Percentiles rank a stretch among this genome's conserved stretches.
Conservation (phyloP, 2,888 invertebrate genomes). For the Hedya salicella region DNA sequence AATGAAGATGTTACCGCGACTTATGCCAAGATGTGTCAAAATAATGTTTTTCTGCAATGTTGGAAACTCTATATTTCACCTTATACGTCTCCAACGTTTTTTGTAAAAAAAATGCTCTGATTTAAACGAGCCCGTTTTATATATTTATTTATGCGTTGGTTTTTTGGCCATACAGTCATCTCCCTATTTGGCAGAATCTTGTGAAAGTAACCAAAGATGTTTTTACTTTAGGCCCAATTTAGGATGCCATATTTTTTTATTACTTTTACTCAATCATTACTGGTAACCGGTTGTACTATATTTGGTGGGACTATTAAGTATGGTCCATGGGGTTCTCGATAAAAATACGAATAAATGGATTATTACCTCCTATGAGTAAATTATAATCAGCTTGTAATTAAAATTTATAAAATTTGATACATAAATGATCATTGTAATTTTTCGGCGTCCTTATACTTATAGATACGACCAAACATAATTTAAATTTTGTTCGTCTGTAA, state of each 20-base stretch:
- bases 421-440: no score
- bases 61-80: no score
- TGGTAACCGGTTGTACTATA: not conserved
- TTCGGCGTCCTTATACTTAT: no score
- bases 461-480: no score
- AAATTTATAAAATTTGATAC: no score
- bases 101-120: slow-evolving; percentile 19
- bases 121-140: slow-evolving; percentile 15
- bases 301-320: not conserved
- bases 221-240: slow-evolving; percentile 7
- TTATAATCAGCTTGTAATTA: no score
- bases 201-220: slow-evolving; percentile 28
- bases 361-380: no score
- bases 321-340: not conserved
- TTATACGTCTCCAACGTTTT: no score
- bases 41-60: no score
- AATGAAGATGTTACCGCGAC: no score
- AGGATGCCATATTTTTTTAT: slow-evolving; percentile 3
- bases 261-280: slow-evolving; percentile 11
- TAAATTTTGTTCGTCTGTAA: not conserved
- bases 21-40: no score
- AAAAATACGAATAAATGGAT: not conserved
- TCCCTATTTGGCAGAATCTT: slow-evolving; percentile 17
- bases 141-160: slow-evolving; percentile 16
- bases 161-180: slow-evolving; percentile 1